Conservation (phyloP, 2,113 vertebrate species). For the Candoia aspera region DNA sequence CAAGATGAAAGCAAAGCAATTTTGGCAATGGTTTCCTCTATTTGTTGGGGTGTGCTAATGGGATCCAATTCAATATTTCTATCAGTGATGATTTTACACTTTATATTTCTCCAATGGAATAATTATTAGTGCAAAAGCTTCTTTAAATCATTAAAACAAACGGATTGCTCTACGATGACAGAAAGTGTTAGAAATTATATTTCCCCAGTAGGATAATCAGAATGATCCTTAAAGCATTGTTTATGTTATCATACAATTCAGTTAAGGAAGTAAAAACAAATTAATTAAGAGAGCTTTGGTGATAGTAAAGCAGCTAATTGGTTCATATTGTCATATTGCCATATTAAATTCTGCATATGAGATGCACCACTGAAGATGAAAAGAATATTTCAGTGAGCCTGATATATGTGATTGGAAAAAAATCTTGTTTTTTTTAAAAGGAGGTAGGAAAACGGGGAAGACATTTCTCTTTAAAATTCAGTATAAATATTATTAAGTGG, state of each 20-base stretch:
- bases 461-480: constrained; percentile 7
- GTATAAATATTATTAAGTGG: not conserved
- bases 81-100: constrained; percentile 11
- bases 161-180: constrained; percentile 36
- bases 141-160: constrained; percentile 4
- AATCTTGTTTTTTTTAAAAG: not conserved
- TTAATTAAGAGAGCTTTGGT: constrained; percentile 25
- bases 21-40: not conserved
- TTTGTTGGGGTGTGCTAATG: constrained; percentile 29
- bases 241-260: constrained; percentile 28
- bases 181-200: constrained; percentile 32
- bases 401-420: not conserved
- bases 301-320: not conserved
- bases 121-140: constrained; percentile 35
- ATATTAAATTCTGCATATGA: constrained; percentile 23
- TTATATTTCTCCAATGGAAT: not conserved
- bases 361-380: constrained; percentile 9
- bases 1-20: constrained; percentile 3
- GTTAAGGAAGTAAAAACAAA: constrained; percentile 38
- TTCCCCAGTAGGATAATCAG: constrained; percentile 35
- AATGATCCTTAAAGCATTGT: constrained; percentile 37
- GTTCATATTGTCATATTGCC: constrained; percentile 2
- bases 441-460: constrained; percentile 2
- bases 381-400: constrained; percentile 12
- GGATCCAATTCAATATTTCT: constrained; percentile 38